phyloP scores from a whole-genome alignment of 2,797 vertebrate species.

The Ficedula albicollis region DNA sequence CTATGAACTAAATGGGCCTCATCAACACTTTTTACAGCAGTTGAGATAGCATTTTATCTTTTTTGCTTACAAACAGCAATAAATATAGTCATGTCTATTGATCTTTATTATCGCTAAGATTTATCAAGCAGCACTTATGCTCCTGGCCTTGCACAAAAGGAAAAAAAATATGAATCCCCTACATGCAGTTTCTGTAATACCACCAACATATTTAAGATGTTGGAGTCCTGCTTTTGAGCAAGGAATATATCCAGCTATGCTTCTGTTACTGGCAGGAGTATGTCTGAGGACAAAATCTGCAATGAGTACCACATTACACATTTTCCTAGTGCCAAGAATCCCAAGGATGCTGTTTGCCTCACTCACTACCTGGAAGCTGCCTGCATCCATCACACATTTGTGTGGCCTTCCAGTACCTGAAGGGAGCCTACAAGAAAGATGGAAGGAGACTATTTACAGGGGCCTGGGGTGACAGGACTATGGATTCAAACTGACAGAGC shows the following conservation, averaged over 20 bases:
- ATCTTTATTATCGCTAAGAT: neutral
- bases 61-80: slow-evolving; percentile 40
- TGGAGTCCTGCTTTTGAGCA: neutral
- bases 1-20: slow-evolving; percentile 18
- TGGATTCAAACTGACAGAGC: neutral
- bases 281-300: neutral
- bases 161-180: neutral
- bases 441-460: neutral
- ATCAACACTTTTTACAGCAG: neutral
- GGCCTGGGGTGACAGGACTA: neutral
- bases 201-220: neutral
- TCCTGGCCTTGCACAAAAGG: neutral
- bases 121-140: neutral
- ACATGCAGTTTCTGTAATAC: neutral
- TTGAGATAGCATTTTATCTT: neutral
- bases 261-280: neutral
- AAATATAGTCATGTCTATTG: slow-evolving; percentile 22
- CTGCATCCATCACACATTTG: fast-evolving
- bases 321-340: neutral
- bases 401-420: neutral
- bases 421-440: neutral
- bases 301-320: neutral
- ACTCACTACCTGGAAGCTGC: neutral
- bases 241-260: neutral
- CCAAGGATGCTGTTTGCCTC: neutral